Conservation (phyloP, 2,113 vertebrate genomes). For the Butorides virescens region DNA sequence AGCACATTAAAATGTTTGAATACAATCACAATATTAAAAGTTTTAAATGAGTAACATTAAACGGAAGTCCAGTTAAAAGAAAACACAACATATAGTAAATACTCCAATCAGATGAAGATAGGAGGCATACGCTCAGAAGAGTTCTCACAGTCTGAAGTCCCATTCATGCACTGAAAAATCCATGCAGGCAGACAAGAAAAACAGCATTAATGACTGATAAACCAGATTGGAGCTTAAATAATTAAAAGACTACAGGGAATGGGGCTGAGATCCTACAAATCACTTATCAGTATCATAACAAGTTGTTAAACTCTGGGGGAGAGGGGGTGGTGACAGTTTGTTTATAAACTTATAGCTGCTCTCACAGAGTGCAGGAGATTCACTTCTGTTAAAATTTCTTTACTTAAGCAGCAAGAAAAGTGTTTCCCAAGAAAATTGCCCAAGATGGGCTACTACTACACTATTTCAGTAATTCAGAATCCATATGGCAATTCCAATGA, state of each 20-base stretch:
- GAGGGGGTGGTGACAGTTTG: background rate
- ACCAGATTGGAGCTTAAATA: background rate
- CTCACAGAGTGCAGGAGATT: background rate
- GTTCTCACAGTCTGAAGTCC: background rate
- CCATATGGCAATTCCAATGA: background rate
- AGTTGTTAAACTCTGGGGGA: background rate
- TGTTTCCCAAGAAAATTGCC: background rate
- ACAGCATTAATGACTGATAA: background rate
- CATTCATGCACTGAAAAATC: background rate
- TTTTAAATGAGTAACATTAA: background rate
- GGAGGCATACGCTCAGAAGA: accelerated
- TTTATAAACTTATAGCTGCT: background rate
- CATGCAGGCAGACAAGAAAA: background rate
- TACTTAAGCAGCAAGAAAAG: background rate
- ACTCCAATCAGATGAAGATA: background rate
- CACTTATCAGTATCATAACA: background rate
- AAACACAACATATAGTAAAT: background rate
- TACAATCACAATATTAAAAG: background rate
- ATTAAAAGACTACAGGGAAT: background rate
- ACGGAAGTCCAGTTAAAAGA: background rate
- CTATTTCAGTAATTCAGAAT: background rate
- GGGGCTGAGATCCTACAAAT: background rate
- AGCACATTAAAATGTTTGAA: background rate
- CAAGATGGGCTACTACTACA: background rate
- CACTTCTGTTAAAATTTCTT: background rate